Evolutionary conservation across 2,888 invertebrate species (phyloP), one percentile per base, ranked within the genome.

Genomic region (Noctua fimbriata): DNA sequence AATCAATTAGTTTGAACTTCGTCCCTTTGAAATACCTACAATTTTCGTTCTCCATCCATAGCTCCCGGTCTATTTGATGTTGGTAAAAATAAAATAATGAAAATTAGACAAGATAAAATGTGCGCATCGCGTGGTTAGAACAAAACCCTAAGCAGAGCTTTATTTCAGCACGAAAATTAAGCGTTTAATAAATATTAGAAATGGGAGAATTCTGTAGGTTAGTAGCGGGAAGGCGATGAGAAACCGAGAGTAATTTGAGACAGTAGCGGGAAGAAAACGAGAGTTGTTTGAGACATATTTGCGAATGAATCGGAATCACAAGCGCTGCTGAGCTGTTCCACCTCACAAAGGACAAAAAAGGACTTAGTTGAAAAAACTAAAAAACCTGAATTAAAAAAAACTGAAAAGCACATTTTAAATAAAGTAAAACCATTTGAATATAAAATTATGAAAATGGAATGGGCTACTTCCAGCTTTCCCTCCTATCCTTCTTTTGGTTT

Each of bases 101-200:
- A 77, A 72, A 71, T 44, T 21, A n/a, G 75, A 60, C 21, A 44
- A 7, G 47, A 47, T 32, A 60, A 84, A 84, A 84, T 79, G 66
- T 79, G 52, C 21, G 44, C 47, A 69, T 79, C 69, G 73, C 79
- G 79, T 84, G 79, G n/a, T 76, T 65, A 1, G 47, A 73, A 79
- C 70, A 66, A 79, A 69, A 41, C 66, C 65, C 16, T 55, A 60
- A 36, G 60, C 36, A 28, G 12, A 36, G 44, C 44, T 66, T 73
- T 82, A 36, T 78, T 82, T 83, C 49, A 60, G 52, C 24, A 58
- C 49, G 32, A 65, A 28, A 65, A 52, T 49, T 49, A 36, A 41
- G 41, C 9, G 10, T 58, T 32, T 71, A 28, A 28, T 72, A n/a
- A 44, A 32, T 44, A 60, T 41, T 58, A 58, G 4, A 58, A 24